A percentile compares a stretch with the other conserved stretches of the same genome.
Evolutionary conservation across 2,888 invertebrate species (phyloP).

Genomic region (Mythimna pallens): DNA sequence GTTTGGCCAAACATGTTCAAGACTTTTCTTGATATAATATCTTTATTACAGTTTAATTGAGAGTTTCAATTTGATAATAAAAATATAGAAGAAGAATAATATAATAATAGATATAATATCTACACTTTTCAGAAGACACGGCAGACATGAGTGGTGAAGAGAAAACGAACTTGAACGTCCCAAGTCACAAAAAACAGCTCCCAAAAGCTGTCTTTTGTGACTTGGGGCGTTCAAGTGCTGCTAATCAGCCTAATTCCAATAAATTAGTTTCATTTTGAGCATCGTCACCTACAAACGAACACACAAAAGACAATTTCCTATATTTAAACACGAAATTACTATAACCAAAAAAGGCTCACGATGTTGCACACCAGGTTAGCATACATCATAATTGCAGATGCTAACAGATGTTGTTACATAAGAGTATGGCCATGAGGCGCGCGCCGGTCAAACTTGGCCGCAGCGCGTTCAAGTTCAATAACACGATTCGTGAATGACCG

Average conservation of each 20-base stretch:
- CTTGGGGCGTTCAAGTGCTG: not conserved
- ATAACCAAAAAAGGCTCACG: conserved; percentile 18
- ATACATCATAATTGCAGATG: conserved; percentile 43
- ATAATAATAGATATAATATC: no score
- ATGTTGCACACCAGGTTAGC: conserved; percentile 31
- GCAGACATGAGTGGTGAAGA: not conserved
- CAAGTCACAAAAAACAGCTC: no score
- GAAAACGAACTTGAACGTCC: no score
- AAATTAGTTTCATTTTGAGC: not conserved
- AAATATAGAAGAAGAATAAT: no score
- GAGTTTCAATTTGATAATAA: not conserved
- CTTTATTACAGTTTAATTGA: not conserved
- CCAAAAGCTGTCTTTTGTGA: not conserved
- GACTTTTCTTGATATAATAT: conserved; percentile 6
- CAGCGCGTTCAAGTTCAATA: conserved; percentile 67
- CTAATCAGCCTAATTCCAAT: not conserved
- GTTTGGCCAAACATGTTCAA: conserved; percentile 16
- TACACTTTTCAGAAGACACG: no score
- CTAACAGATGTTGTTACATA: conserved; percentile 52
- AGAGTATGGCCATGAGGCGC: conserved; percentile 60
- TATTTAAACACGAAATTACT: conserved; percentile 26
- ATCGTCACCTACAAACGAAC: conserved; percentile 8
- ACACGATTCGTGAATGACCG: conserved; percentile 47
- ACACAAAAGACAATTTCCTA: conserved; percentile 30
- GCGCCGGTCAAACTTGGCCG: conserved; percentile 45